These are phyloP conservation scores for Drosophila murphyi DNA, from an alignment of 1,140 invertebrate genomes.

Conservation along the genomic window DNA sequence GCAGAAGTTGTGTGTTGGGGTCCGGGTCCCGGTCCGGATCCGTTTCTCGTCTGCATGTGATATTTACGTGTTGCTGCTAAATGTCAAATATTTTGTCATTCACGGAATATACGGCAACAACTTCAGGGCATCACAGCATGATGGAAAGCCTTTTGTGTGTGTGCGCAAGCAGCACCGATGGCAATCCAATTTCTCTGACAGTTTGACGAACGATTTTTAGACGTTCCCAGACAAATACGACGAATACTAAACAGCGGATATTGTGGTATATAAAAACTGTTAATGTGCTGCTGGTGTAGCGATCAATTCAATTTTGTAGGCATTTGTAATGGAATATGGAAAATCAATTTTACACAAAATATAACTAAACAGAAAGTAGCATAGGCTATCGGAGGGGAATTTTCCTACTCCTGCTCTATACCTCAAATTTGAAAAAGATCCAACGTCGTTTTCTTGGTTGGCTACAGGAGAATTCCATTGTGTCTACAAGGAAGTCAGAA, in stretches of 20 bases:
- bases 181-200: constrained; percentile 47
- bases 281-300: background rate
- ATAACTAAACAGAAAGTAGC: too few relatives aligned
- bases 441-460: too few relatives aligned
- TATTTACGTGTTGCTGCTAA: constrained; percentile 78
- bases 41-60: constrained; percentile 32
- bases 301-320: too few relatives aligned
- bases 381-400: too few relatives aligned
- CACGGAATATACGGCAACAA: constrained; percentile 6
- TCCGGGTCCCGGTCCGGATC: background rate
- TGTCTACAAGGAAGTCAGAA: too few relatives aligned
- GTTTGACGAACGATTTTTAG: constrained; percentile 50
- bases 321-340: too few relatives aligned
- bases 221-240: constrained; percentile 40
- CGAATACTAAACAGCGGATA: constrained; percentile 29
- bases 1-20: background rate
- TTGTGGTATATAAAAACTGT: constrained; percentile 9
- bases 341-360: too few relatives aligned
- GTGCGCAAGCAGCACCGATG: constrained; percentile 8
- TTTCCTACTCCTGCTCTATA: too few relatives aligned
- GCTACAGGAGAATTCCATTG: too few relatives aligned
- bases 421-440: too few relatives aligned
- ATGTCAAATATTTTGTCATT: constrained; percentile 81
- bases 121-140: constrained; percentile 18
- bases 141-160: background rate